These are phyloP conservation scores for Hydropotes inermis DNA, from an alignment of 2,113 vertebrate species.

Conservation along the genomic window DNA sequence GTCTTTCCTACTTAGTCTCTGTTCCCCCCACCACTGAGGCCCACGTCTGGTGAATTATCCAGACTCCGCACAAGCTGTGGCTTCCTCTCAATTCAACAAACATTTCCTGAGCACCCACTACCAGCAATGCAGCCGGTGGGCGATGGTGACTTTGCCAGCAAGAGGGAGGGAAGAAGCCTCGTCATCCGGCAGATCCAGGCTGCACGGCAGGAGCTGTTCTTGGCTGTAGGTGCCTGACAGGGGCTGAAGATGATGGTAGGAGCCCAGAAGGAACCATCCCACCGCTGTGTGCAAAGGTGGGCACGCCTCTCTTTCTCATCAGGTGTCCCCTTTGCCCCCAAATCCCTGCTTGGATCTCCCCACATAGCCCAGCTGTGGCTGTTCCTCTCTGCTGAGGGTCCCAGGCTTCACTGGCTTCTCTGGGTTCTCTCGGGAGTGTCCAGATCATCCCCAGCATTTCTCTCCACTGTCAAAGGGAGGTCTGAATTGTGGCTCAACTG, in stretches of 20 bases:
- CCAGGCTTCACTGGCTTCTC: neutral
- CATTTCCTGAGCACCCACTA: conserved; percentile 69
- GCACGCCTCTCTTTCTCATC: neutral
- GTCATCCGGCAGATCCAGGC: neutral
- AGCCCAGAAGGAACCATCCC: neutral
- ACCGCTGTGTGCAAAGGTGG: neutral
- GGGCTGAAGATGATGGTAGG: neutral
- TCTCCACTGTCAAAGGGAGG: neutral
- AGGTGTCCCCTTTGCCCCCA: neutral
- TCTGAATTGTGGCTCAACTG: neutral
- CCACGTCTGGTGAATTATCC: conserved; percentile 63
- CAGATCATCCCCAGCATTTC: neutral
- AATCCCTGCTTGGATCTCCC: neutral
- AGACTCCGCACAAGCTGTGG: conserved; percentile 71
- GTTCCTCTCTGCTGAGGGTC: neutral
- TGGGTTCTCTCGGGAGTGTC: neutral
- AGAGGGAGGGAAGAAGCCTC: conserved; percentile 25
- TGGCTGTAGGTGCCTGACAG: neutral
- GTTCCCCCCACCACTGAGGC: conserved; percentile 11
- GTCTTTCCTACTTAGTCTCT: neutral
- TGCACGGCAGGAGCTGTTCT: neutral
- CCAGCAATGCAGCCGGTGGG: conserved; percentile 52
- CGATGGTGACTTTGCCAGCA: conserved; percentile 52
- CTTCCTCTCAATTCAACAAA: conserved; percentile 71
- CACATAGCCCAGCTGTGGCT: fast-evolving